Percentiles rank a stretch among this genome's conserved stretches.
phyloP scores from a whole-genome alignment of 2,888 invertebrate species.

The Heliconius aoede region DNA sequence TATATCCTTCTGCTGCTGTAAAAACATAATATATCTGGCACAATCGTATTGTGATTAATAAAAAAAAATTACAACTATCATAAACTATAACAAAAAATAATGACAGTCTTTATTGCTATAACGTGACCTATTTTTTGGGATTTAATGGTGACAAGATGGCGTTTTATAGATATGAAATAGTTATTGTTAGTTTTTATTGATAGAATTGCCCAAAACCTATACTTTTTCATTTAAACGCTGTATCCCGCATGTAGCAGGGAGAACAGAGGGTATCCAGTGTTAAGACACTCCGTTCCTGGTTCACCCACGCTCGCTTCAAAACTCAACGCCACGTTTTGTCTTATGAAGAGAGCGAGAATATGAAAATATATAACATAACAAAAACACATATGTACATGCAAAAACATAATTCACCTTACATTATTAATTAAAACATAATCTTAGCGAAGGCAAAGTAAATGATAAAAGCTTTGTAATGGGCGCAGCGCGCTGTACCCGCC shows the following conservation, averaged over 20 bases:
- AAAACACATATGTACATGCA: neutral
- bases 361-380: neutral
- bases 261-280: neutral
- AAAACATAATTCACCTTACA: conserved; percentile 8
- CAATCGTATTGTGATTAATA: neutral
- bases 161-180: neutral
- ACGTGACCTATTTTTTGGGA: neutral
- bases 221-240: no score
- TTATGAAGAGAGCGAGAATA: neutral
- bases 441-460: conserved; percentile 27
- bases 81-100: neutral
- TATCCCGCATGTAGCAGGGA: neutral
- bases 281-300: neutral
- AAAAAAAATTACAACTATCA: neutral
- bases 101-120: neutral
- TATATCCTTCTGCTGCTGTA: no score
- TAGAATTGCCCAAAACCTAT: no score
- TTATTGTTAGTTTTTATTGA: neutral
- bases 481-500: conserved; percentile 44
- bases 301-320: no score
- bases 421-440: conserved; percentile 29
- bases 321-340: neutral
- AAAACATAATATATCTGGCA: no score
- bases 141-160: neutral
- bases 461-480: conserved; percentile 44